Base-by-base conservation (phyloP, 2,888 invertebrate genomes). In the Boloria euphrosyne region DNA sequence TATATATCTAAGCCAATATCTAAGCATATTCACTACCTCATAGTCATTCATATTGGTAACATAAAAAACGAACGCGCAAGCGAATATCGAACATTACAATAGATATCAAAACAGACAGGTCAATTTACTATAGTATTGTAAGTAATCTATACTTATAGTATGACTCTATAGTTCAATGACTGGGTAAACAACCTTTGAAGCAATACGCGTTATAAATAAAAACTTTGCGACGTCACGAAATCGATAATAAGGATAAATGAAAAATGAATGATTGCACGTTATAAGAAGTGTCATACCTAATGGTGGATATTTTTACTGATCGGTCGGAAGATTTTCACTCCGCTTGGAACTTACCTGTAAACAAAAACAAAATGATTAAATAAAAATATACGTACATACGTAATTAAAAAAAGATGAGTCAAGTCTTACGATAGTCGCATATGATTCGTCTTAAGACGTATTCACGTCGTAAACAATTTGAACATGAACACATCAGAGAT, bases 261-360 rank as follows among this genome's bases (percentile, higher is more conserved):
- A 47, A 47, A 16, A 47, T n/a, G 14, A 47, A 47, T n/a, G 47
- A 38, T 47, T 47, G n/a, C 3, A 47, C 13, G 6, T 6, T 47
- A n/a, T n/a, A 47, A 16, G 16, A 47, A 47, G 47, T 47, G 31
- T 38, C 31, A 38, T 38, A 38, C 31, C 31, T 38, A 38, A 38
- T 38, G 31, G 31, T 10, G 7, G 7, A 38, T 38, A 38, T 38
- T 38, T 38, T 38, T 38, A 38, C 7, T 38, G 31, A 38, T 38
- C 10, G 31, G 10, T 38, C 31, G 10, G 13, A 44, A 4, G 14
- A n/a, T 46, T 55, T 22, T 43, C 54, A 43, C 2, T 18, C 0
- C 3, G 46, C 7, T 38, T 4, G 27, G 1, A 17, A 46, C 57
- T 57, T 57, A 57, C 57, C 57, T 57, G 57, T 57, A 57, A 57